A percentile compares a stretch with the other conserved stretches of the same genome.
These are phyloP conservation scores for Drosophila melanogaster DNA, from an alignment of 1,140 invertebrate genomes.

Conservation along the genomic window DNA sequence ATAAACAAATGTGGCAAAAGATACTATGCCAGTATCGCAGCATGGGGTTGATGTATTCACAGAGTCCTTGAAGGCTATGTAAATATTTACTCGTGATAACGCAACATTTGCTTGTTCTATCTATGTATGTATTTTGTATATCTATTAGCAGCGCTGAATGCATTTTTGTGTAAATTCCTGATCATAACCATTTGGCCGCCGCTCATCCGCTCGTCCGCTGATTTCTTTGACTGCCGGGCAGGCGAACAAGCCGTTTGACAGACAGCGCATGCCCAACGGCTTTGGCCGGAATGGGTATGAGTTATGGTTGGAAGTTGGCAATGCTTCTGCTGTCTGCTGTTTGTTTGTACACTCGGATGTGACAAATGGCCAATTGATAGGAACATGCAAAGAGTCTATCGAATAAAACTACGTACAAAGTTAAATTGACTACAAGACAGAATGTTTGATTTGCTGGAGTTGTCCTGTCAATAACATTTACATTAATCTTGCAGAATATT, in stretches of 20 bases:
- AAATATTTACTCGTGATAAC: constrained; percentile 68
- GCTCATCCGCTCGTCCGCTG: background rate
- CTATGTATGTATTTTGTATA: constrained; percentile 47
- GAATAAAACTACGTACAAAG: no score
- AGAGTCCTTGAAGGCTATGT: constrained; percentile 46
- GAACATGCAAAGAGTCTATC: background rate
- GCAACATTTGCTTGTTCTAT: constrained; percentile 28
- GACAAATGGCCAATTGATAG: constrained; percentile 69
- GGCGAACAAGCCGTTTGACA: constrained; percentile 17
- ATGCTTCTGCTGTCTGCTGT: constrained; percentile 20
- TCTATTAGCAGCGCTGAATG: constrained; percentile 63
- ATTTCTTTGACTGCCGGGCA: constrained; percentile 7
- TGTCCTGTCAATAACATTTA: no score
- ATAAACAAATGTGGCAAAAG: no score
- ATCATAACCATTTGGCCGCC: constrained; percentile 27
- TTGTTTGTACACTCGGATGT: constrained; percentile 55
- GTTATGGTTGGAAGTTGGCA: constrained; percentile 32
- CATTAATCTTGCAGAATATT: no score
- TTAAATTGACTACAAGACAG: no score
- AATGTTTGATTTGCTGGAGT: no score
- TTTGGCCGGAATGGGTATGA: constrained; percentile 9
- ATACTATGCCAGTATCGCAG: constrained; percentile 18
- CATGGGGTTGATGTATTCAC: constrained; percentile 60
- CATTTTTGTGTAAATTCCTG: constrained; percentile 74
- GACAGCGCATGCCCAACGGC: constrained; percentile 38